A percentile compares a stretch with the other conserved stretches of the same genome.
Conservation (phyloP, 2,113 vertebrate genomes). For the Rafetus swinhoei region DNA sequence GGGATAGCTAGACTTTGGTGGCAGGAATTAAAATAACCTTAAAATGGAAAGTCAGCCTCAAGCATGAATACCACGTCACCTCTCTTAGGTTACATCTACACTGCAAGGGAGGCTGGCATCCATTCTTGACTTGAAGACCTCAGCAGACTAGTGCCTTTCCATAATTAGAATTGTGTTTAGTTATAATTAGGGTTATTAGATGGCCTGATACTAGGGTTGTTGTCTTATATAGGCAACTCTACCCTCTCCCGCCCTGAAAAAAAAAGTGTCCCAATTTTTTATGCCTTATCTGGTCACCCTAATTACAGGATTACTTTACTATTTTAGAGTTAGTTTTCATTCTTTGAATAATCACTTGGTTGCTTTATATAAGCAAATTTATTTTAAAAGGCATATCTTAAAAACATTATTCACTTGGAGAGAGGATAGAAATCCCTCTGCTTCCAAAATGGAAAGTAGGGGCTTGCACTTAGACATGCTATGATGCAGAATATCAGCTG, state of each 20-base stretch:
- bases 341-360: constrained; percentile 17
- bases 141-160: neutral
- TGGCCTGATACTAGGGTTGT: neutral
- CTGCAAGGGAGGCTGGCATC: no score
- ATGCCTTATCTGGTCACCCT: neutral
- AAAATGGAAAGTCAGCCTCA: constrained; percentile 2
- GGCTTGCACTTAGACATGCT: neutral
- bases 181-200: neutral
- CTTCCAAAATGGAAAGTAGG: constrained; percentile 1
- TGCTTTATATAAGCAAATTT: constrained; percentile 16
- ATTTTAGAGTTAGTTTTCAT: neutral
- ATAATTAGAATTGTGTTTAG: neutral
- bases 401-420: neutral
- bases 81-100: no score
- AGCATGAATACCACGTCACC: neutral
- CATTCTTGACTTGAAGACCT: no score
- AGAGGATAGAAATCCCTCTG: neutral
- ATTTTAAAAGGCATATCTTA: neutral
- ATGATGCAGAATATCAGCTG: neutral
- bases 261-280: neutral
- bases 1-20: neutral
- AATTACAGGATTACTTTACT: neutral
- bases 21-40: neutral
- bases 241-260: neutral
- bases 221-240: neutral